These are phyloP conservation scores for Aldabrachelys gigantea DNA, from an alignment of 2,113 vertebrate species.

Conservation along the genomic window DNA sequence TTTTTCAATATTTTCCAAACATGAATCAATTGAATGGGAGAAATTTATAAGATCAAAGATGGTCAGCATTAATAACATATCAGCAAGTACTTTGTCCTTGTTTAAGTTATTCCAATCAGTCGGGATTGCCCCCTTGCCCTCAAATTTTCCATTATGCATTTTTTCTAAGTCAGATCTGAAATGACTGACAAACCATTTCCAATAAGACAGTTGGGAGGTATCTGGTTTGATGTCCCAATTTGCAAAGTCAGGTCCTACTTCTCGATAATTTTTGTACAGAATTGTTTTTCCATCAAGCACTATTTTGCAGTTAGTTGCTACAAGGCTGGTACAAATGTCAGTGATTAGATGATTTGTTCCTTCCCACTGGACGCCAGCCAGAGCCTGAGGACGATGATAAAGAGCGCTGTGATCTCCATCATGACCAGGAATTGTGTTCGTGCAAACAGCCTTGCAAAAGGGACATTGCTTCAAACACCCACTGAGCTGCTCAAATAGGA, in stretches of 20 bases:
- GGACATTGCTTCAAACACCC: conserved; percentile 75
- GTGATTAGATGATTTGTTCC: neutral
- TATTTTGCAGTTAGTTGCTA: neutral
- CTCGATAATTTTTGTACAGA: conserved; percentile 61
- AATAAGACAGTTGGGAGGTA: conserved; percentile 59
- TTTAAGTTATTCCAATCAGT: conserved; percentile 1
- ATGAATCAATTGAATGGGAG: too few species aligned
- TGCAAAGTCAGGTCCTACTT: conserved; percentile 48
- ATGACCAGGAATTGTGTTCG: conserved; percentile 63
- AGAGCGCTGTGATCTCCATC: conserved; percentile 52
- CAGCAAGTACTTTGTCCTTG: too few species aligned
- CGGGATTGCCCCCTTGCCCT: conserved; percentile 40
- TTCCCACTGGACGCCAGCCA: neutral
- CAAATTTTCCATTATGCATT: conserved; percentile 21
- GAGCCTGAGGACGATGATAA: conserved; percentile 38
- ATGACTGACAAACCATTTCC: conserved; percentile 80
- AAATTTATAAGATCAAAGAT: rapidly evolving
- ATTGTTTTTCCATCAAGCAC: rapidly evolving
- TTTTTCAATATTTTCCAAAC: too few species aligned
- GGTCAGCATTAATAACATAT: too few species aligned
- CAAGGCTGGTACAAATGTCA: conserved; percentile 45
- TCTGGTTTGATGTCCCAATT: conserved; percentile 73
- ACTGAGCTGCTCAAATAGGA: conserved; percentile 50
- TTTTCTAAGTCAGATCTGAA: conserved; percentile 72
- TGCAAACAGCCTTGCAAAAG: conserved; percentile 70